Percentiles rank a stretch among this genome's conserved stretches.
Conservation (phyloP, 2,113 vertebrate genomes). For the Pelmatolapia mariae region DNA sequence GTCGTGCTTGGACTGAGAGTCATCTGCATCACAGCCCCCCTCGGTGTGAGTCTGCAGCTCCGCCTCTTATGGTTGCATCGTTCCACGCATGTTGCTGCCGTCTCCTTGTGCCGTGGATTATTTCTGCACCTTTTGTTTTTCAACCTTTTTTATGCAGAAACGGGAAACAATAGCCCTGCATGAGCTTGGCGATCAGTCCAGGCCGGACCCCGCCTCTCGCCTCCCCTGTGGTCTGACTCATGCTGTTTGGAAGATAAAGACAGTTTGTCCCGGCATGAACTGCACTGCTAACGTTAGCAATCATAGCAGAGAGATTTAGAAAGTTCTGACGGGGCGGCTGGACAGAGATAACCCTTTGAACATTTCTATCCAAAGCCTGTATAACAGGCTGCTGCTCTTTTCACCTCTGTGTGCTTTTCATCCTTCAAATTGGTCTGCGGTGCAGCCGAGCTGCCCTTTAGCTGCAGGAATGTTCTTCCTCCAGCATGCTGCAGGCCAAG, state of each 20-base stretch:
- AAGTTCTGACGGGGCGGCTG: neutral
- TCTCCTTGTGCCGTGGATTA: neutral
- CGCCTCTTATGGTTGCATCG: neutral
- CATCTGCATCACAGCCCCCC: neutral
- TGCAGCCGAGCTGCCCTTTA: neutral
- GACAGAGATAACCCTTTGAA: neutral
- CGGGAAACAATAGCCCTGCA: fast-evolving
- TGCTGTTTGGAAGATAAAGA: no score
- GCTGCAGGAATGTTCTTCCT: neutral
- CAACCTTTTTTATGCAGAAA: neutral
- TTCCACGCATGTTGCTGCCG: fast-evolving
- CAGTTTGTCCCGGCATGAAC: no score
- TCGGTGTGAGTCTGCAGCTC: neutral
- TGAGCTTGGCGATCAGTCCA: fast-evolving
- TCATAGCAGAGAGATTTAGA: neutral
- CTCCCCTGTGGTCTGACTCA: neutral
- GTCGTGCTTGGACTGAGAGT: neutral
- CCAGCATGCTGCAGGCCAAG: neutral
- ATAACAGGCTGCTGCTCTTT: neutral
- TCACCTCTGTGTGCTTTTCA: neutral
- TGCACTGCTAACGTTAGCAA: no score
- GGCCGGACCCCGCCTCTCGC: fast-evolving
- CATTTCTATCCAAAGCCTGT: neutral
- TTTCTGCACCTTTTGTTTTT: neutral
- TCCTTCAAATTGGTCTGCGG: neutral